Conservation (phyloP, 2,888 invertebrate species). For the Ophraella communa region DNA sequence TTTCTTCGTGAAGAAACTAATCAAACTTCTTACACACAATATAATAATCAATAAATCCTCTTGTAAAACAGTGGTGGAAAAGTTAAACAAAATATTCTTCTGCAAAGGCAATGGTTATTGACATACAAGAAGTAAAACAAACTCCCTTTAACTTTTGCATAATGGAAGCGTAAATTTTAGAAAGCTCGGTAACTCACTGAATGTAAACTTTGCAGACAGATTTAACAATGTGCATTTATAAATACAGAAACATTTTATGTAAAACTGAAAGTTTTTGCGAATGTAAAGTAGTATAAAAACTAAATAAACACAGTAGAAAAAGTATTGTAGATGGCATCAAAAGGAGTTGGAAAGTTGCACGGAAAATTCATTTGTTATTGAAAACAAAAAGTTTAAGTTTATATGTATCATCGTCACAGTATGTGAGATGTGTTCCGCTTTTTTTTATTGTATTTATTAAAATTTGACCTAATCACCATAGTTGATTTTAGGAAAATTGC, state of each 20-base stretch:
- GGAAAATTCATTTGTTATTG: no score
- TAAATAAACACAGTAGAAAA: neutral
- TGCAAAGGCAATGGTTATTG: neutral
- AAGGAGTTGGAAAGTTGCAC: no score
- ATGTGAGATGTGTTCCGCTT: no score
- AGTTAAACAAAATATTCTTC: neutral
- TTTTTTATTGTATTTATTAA: no score
- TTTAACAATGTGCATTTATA: neutral
- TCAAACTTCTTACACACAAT: no score
- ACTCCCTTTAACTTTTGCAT: neutral
- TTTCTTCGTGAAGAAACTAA: no score
- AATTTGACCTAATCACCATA: no score
- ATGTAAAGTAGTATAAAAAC: neutral
- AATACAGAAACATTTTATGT: neutral
- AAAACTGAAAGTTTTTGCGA: neutral
- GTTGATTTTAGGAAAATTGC: no score
- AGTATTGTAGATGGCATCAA: neutral
- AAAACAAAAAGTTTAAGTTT: no score
- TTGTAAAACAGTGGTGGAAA: neutral
- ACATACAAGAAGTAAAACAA: neutral
- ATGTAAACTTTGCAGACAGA: neutral
- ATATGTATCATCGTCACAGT: no score
- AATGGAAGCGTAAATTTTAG: neutral
- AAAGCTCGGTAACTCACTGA: neutral
- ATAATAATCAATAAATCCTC: neutral